Conservation (phyloP, 2,113 vertebrate genomes). For the Ophiodon elongatus region DNA sequence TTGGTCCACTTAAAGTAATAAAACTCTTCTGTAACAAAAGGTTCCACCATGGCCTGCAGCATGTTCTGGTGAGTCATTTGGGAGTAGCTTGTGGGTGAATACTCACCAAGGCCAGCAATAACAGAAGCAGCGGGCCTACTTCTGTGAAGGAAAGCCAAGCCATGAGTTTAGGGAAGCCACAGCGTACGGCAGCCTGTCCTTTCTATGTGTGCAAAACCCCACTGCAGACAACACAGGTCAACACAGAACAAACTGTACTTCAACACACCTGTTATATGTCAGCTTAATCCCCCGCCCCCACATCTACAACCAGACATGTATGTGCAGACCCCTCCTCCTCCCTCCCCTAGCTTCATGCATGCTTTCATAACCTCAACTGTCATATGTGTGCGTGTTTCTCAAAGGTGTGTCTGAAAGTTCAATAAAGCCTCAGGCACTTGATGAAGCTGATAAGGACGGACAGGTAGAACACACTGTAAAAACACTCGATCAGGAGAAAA, state of each 20-base stretch:
- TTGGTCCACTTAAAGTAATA: neutral
- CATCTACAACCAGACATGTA: neutral
- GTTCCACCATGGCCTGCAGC: neutral
- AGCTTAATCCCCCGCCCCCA: neutral
- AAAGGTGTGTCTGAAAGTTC: constrained; percentile 42
- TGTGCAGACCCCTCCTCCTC: neutral
- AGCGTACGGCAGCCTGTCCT: neutral
- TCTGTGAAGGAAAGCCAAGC: constrained; percentile 3
- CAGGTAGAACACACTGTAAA: neutral
- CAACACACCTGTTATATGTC: constrained; percentile 30
- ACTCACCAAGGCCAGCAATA: constrained; percentile 67
- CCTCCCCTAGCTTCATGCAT: neutral
- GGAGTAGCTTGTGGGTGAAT: neutral
- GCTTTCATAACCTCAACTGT: neutral
- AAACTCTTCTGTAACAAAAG: neutral
- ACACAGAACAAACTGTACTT: neutral
- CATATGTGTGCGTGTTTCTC: constrained; percentile 43
- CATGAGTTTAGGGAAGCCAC: constrained; percentile 28
- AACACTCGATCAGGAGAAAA: neutral
- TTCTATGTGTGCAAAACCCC: neutral
- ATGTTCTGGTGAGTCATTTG: neutral
- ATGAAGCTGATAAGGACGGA: neutral
- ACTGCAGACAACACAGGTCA: neutral
- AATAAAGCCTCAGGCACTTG: constrained; percentile 2
- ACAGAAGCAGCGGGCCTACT: constrained; percentile 53